A percentile compares a stretch with the other conserved stretches of the same genome.
Evolutionary conservation across 1,140 invertebrate species (phyloP).

Genomic region (Diabrotica undecimpunctata): DNA sequence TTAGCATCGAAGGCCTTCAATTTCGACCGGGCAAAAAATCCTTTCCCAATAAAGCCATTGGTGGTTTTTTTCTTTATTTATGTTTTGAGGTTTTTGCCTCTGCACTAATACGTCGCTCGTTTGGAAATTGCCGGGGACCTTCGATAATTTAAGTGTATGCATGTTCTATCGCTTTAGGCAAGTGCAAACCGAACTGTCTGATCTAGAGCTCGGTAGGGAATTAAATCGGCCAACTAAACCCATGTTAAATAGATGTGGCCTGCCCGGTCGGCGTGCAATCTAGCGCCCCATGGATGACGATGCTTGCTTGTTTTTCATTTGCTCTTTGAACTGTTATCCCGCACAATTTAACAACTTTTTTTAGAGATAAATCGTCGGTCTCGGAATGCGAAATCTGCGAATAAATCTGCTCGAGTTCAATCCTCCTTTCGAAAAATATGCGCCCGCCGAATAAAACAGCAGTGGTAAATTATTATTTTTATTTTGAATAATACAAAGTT

Average conservation of each 20-base stretch:
- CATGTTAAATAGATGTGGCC: slow-evolving; percentile 31
- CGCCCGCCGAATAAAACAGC: background rate
- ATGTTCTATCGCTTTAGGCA: slow-evolving; percentile 44
- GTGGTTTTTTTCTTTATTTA: slow-evolving; percentile 3
- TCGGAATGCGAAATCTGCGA: slow-evolving; percentile 1
- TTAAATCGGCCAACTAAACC: slow-evolving; percentile 43
- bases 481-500: background rate
- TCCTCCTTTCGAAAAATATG: background rate
- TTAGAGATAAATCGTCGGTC: slow-evolving; percentile 1
- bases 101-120: slow-evolving; percentile 9
- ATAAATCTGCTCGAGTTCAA: background rate
- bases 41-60: background rate
- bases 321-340: slow-evolving; percentile 22
- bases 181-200: slow-evolving; percentile 42
- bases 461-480: background rate
- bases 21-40: background rate
- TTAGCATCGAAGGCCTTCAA: background rate
- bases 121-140: slow-evolving; percentile 40
- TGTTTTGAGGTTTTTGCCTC: slow-evolving; percentile 2
- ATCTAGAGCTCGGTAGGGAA: slow-evolving; percentile 42
- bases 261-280: slow-evolving; percentile 5
- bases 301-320: slow-evolving; percentile 24
- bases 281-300: slow-evolving; percentile 15
- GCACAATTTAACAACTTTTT: slow-evolving; percentile 22
- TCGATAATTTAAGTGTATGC: slow-evolving; percentile 45